Conservation (phyloP, 2,888 invertebrate genomes). For the Leptogaster cylindrica region DNA sequence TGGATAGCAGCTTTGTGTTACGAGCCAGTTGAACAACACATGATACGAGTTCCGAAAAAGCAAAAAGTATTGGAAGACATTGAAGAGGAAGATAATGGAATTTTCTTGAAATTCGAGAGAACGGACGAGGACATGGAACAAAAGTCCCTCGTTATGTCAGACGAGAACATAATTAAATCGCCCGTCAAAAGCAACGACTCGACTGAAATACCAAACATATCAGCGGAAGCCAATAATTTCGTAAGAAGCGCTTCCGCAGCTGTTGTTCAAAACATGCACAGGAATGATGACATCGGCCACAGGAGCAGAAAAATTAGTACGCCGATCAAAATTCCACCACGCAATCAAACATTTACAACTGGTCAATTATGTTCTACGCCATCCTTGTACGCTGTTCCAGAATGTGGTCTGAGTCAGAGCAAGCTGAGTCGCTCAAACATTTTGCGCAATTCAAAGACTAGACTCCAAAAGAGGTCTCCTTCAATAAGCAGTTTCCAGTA, state of each 20-base stretch:
- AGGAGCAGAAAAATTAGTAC: constrained; percentile 69
- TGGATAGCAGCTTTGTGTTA: constrained; percentile 85
- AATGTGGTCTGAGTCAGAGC: constrained; percentile 63
- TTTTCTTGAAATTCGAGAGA: constrained; percentile 59
- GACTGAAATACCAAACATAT: constrained; percentile 52
- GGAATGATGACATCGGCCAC: constrained; percentile 57
- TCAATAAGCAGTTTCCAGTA: constrained; percentile 85
- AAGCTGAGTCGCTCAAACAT: constrained; percentile 55
- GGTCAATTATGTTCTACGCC: constrained; percentile 71
- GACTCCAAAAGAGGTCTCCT: constrained; percentile 72
- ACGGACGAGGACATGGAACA: constrained; percentile 50
- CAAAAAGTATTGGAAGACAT: constrained; percentile 55
- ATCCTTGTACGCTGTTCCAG: constrained; percentile 74
- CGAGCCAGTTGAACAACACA: constrained; percentile 82
- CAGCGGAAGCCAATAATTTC: constrained; percentile 61
- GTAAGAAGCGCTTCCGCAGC: constrained; percentile 76
- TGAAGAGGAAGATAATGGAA: constrained; percentile 60
- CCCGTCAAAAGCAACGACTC: constrained; percentile 11
- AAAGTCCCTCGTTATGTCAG: constrained; percentile 58
- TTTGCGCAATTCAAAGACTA: constrained; percentile 61
- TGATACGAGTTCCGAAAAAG: constrained; percentile 69
- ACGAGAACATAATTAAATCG: constrained; percentile 47
- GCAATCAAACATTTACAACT: constrained; percentile 60
- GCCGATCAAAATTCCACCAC: constrained; percentile 64
- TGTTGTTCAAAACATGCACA: constrained; percentile 66